These are phyloP conservation scores for Ptychochromis oligacanthus DNA, from an alignment of 2,113 vertebrate species.

Conservation along the genomic window DNA sequence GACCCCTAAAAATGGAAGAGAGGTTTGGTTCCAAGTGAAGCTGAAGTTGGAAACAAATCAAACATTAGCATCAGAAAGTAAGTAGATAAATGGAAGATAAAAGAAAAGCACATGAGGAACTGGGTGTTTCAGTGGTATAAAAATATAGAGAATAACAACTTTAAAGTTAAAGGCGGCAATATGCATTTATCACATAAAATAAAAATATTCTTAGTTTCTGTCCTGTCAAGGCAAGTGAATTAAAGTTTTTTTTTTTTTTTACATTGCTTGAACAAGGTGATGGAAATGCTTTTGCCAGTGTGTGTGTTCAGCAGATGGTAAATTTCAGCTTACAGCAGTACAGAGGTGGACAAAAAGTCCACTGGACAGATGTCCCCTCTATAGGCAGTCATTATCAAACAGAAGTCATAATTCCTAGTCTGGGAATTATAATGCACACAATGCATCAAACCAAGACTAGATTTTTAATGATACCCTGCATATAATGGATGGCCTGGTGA, in stretches of 20 bases:
- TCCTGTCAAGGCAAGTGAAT: neutral
- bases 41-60: constrained; percentile 58
- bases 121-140: neutral
- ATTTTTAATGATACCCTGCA: constrained; percentile 2
- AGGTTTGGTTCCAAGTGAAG: constrained; percentile 28
- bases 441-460: constrained; percentile 22
- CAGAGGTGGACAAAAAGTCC: neutral
- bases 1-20: constrained; percentile 51
- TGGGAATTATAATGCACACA: constrained; percentile 35
- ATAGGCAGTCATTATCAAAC: constrained; percentile 41
- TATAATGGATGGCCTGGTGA: constrained; percentile 28
- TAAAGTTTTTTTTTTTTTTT: neutral
- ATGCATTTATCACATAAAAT: neutral
- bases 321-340: constrained; percentile 28
- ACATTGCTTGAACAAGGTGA: neutral
- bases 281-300: neutral
- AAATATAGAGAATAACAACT: constrained; percentile 1
- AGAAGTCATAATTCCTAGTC: neutral
- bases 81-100: constrained; percentile 1
- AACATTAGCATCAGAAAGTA: constrained; percentile 37
- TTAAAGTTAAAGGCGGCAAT: constrained; percentile 7
- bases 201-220: neutral
- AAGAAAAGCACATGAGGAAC: constrained; percentile 7
- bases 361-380: constrained; percentile 22
- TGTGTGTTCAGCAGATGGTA: constrained; percentile 24